Conservation (phyloP, 2,113 vertebrate species). For the Oreochromis aureus region DNA sequence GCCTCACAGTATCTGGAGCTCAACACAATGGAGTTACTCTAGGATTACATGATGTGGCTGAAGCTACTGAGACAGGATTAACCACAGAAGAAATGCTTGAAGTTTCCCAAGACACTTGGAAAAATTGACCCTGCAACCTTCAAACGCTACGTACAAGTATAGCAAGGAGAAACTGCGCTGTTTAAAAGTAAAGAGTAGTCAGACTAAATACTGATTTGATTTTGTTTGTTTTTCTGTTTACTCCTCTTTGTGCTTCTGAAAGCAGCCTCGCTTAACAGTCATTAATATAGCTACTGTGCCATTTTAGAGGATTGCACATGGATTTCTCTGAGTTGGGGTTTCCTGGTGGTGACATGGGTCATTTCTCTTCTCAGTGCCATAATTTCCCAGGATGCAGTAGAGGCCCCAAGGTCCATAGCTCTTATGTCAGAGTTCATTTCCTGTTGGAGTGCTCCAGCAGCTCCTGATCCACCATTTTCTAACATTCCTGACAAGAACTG, state of each 20-base stretch:
- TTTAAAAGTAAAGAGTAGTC: background rate
- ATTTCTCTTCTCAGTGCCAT: conserved; percentile 58
- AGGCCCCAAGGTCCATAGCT: conserved; percentile 62
- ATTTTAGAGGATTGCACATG: conserved; percentile 20
- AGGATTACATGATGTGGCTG: background rate
- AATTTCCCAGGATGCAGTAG: conserved; percentile 68
- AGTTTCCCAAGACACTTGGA: background rate
- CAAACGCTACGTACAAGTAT: background rate
- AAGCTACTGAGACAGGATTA: background rate
- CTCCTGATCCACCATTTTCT: conserved; percentile 68
- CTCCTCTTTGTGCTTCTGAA: background rate
- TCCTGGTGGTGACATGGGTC: conserved; percentile 33
- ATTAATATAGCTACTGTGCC: background rate
- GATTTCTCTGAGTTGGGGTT: conserved; percentile 13
- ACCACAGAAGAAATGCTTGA: background rate
- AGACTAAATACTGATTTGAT: background rate
- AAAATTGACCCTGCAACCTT: background rate
- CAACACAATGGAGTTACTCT: background rate
- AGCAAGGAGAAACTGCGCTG: background rate
- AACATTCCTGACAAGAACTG: conserved; percentile 10
- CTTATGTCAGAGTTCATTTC: conserved; percentile 72
- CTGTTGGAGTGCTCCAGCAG: conserved; percentile 50
- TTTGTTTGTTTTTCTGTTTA: background rate
- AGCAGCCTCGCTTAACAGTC: background rate
- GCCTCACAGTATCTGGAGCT: background rate